These are phyloP conservation scores for Martes martes DNA, from an alignment of 2,113 vertebrate genomes.

Conservation along the genomic window DNA sequence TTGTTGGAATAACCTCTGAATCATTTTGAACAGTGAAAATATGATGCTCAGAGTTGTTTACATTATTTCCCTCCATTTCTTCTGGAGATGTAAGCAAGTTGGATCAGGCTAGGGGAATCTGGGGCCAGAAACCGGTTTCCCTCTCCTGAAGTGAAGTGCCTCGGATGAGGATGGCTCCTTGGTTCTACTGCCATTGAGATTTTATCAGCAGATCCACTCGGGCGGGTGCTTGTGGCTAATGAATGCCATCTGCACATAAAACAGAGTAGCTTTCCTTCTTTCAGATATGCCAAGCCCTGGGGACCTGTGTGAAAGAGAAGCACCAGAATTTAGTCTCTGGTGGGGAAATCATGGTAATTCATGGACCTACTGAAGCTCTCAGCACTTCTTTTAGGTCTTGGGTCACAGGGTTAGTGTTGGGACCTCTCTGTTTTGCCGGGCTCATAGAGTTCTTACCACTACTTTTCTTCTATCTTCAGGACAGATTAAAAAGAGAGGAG, in stretches of 20 bases:
- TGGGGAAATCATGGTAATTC: background rate
- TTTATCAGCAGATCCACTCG: background rate
- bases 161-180: background rate
- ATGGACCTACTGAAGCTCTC: background rate
- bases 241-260: background rate
- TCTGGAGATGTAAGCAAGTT: background rate
- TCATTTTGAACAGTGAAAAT: conserved; percentile 9
- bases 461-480: background rate
- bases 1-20: background rate
- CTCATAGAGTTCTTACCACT: background rate
- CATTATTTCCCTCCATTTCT: background rate
- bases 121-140: background rate
- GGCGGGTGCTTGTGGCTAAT: background rate
- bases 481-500: background rate
- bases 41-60: background rate
- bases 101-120: background rate
- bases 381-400: background rate
- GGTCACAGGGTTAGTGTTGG: background rate
- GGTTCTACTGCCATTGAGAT: background rate
- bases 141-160: background rate
- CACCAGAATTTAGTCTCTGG: background rate
- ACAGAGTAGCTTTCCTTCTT: background rate
- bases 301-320: background rate
- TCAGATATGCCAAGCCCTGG: background rate
- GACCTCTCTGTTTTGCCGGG: background rate